Base-by-base conservation (phyloP, 2,888 invertebrate species). In the Cosmia trapezina region DNA sequence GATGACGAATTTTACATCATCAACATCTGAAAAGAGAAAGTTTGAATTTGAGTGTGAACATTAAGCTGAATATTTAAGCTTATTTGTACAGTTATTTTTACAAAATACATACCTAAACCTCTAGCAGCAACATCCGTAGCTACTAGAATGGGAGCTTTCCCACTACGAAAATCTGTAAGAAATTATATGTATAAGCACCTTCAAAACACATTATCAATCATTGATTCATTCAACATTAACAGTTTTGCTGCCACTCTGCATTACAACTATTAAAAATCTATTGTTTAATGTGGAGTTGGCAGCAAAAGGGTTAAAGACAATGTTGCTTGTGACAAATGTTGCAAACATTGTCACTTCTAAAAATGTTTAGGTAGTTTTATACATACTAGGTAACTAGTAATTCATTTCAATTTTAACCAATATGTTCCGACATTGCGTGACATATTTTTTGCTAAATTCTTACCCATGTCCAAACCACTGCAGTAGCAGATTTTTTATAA, bases 61-160 rank as follows among this genome's bases (percentile, higher is more conserved):
- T 59, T 37, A n/a, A 41, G 14, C 11, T 47, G 80, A 41, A 1
- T 41, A 17, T 37, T 33, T 51, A 41, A 8, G 5, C 12, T 56
- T 74, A 57, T 53, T 57, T 33, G 2, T 17, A 60, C 53, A 17
- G 1, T 37, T 12, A 7, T 47, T 17, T 47, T 47, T 37, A n/a
- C 2, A 22, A 67, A 19, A 60, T 89, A 97, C 98, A 95, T 97
- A 99, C 99, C 99, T 96, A 99, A 96, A 89, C 99, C 99, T 92
- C 99, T 97, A 66, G 99, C 99, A 75, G 99, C 99, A 83, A 99
- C 99, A 95, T 99, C 99, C 57, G 99, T 99, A 83, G 99, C 99
- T 81, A 99, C 98, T 88, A 99, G 97, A 93, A 99, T 98, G 71
- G 98, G 98, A 78, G 98, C 97, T 95, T 98, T 98, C 81, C 98